Percentiles rank a stretch among this genome's conserved stretches.
phyloP scores from a whole-genome alignment of 2,888 invertebrate genomes.

The Macrophya annulata region DNA sequence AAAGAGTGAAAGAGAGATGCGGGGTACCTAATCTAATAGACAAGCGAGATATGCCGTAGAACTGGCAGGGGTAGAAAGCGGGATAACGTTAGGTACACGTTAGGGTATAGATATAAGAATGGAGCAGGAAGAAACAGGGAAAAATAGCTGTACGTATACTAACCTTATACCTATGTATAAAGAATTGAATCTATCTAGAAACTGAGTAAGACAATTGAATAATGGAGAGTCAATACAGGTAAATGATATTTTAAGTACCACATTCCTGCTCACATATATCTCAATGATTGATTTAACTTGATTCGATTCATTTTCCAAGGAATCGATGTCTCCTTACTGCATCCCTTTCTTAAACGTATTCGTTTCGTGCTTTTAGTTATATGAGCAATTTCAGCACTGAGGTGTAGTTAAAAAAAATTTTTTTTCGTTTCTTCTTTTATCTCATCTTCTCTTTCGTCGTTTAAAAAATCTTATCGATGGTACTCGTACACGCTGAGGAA shows the following conservation, averaged over 20 bases:
- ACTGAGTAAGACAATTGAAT: background rate
- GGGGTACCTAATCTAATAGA: constrained; percentile 38
- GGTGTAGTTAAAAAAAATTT: no score
- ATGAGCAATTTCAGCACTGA: background rate
- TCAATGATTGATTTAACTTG: constrained; percentile 11
- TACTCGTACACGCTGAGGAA: background rate
- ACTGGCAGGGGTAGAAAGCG: constrained; percentile 31
- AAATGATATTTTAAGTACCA: constrained; percentile 5
- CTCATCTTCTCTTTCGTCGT: background rate
- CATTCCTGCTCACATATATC: background rate
- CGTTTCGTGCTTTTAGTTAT: background rate
- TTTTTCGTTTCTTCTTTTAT: background rate
- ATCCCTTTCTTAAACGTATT: background rate
- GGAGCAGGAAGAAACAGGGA: background rate
- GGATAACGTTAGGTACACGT: constrained; percentile 35
- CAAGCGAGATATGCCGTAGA: constrained; percentile 23
- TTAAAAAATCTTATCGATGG: background rate
- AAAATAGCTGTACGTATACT: background rate
- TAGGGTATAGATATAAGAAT: background rate
- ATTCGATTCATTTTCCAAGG: background rate
- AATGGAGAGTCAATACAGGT: background rate
- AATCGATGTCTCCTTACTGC: background rate
- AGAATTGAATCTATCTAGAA: background rate
- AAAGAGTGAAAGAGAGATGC: constrained; percentile 4
- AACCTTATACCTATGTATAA: background rate